These are phyloP conservation scores for Brachyptera risi DNA, from an alignment of 2,888 invertebrate species.

Conservation along the genomic window DNA sequence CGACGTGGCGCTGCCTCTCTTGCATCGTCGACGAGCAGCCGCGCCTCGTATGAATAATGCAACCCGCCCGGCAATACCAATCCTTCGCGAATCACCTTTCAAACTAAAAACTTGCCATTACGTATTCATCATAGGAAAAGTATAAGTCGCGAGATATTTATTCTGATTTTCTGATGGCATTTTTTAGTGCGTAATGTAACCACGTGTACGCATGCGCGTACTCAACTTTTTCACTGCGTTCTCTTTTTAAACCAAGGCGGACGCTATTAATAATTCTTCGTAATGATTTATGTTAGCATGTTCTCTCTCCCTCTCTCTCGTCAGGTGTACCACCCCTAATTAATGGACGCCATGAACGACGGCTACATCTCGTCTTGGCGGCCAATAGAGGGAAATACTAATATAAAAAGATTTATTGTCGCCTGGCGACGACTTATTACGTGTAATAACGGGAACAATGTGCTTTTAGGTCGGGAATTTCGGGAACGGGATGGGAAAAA, in stretches of 20 bases:
- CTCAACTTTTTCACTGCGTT: background rate
- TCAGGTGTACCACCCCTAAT: too few species aligned
- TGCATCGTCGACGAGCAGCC: slow-evolving; percentile 26
- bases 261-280: background rate
- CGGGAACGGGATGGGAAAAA: too few species aligned
- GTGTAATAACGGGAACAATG: too few species aligned
- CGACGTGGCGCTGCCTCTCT: too few species aligned
- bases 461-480: too few species aligned
- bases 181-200: background rate
- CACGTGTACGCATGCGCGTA: background rate
- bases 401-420: too few species aligned
- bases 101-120: slow-evolving; percentile 29
- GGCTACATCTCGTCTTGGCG: too few species aligned
- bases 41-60: slow-evolving; percentile 32
- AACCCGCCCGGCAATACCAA: slow-evolving; percentile 30
- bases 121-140: slow-evolving; percentile 22
- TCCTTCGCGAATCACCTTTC: slow-evolving; percentile 30
- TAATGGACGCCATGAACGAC: too few species aligned
- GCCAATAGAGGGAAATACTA: too few species aligned
- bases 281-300: background rate
- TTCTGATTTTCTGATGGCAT: background rate
- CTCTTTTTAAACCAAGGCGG: too few species aligned
- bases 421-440: too few species aligned
- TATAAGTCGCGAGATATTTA: slow-evolving; percentile 27
- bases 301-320: too few species aligned